Conservation (phyloP, 2,797 vertebrate species). For the Cephalopachus bancanus region DNA sequence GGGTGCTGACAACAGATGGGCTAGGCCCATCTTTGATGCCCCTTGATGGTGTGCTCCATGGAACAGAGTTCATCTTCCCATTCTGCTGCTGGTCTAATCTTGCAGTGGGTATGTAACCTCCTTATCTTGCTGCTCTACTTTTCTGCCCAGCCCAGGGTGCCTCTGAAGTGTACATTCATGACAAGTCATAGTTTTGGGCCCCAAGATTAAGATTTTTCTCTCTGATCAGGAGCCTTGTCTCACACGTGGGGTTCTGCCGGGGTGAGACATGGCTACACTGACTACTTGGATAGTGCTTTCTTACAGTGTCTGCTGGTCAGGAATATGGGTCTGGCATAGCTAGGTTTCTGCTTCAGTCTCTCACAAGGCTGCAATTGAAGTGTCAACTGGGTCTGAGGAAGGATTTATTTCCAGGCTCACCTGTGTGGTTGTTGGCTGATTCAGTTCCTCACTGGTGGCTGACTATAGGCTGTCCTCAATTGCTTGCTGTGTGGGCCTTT, state of each 20-base stretch:
- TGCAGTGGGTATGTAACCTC: neutral
- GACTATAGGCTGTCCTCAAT: neutral
- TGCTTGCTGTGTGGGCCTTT: neutral
- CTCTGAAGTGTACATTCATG: neutral
- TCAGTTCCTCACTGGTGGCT: neutral
- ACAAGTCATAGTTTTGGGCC: neutral
- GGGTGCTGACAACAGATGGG: neutral
- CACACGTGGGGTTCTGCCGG: neutral
- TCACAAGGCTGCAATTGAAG: neutral
- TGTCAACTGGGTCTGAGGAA: neutral
- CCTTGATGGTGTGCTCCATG: too few relatives aligned
- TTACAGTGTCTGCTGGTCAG: neutral
- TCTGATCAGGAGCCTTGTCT: neutral
- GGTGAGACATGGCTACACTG: neutral
- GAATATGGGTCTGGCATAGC: too few relatives aligned
- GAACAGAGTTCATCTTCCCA: neutral
- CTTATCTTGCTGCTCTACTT: neutral
- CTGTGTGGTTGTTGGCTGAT: neutral
- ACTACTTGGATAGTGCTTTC: neutral
- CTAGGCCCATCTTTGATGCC: neutral
- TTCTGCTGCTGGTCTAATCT: neutral
- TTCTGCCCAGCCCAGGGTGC: neutral
- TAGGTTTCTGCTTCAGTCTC: neutral
- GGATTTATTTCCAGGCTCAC: neutral
- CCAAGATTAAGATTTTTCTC: neutral